phyloP scores from a whole-genome alignment of 2,888 invertebrate genomes.

The Scaptodrosophila latifasciaeformis region DNA sequence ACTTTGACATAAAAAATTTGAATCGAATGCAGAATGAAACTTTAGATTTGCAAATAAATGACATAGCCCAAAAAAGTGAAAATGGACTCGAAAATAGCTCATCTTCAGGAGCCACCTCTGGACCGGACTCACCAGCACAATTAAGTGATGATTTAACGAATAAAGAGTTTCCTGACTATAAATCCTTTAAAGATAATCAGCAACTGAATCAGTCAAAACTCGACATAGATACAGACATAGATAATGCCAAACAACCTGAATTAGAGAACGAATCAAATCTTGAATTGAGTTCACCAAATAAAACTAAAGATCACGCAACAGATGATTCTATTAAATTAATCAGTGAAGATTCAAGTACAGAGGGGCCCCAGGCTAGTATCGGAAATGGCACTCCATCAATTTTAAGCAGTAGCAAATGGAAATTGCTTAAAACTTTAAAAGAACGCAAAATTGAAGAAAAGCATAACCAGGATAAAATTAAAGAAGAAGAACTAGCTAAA shows the following conservation, averaged over 20 bases:
- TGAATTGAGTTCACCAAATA: too few species aligned
- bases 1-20: background rate
- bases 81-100: conserved; percentile 55
- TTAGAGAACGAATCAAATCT: background rate
- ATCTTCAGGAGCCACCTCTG: conserved; percentile 91
- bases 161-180: conserved; percentile 23
- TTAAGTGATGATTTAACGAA: conserved; percentile 78
- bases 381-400: conserved; percentile 62
- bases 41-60: background rate
- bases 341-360: conserved; percentile 72
- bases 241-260: background rate
- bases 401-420: conserved; percentile 92
- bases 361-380: conserved; percentile 56
- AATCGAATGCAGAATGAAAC: conserved; percentile 7
- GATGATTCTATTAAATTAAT: conserved; percentile 23
- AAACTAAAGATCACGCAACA: too few species aligned
- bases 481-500: conserved; percentile 79
- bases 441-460: conserved; percentile 93
- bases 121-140: conserved; percentile 87
- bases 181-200: conserved; percentile 18
- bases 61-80: background rate
- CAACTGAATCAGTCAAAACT: background rate
- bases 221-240: background rate
- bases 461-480: conserved; percentile 81
- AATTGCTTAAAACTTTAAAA: conserved; percentile 90